These are phyloP conservation scores for Amyelois transitella DNA, from an alignment of 1,140 invertebrate genomes.

Conservation along the genomic window DNA sequence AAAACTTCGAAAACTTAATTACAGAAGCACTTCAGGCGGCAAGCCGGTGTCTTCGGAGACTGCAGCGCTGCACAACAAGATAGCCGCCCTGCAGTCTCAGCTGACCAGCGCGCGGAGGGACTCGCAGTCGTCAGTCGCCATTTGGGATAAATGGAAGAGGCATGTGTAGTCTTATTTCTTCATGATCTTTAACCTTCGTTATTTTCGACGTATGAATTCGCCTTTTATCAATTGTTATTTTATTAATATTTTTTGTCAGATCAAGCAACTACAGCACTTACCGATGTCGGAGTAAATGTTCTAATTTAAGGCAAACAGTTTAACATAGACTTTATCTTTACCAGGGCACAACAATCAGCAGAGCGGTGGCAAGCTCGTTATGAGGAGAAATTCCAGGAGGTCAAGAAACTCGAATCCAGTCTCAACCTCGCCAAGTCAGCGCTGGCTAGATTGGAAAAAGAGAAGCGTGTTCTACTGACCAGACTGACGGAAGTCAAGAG, in stretches of 20 bases:
- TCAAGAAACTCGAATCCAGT: constrained; percentile 54
- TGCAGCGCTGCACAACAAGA: constrained; percentile 49
- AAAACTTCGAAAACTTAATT: not conserved
- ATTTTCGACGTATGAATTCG: too few species aligned
- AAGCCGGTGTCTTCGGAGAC: constrained; percentile 50
- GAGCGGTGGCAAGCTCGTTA: constrained; percentile 63
- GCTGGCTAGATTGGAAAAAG: constrained; percentile 54
- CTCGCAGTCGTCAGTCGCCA: constrained; percentile 44
- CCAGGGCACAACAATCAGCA: constrained; percentile 63
- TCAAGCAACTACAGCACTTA: too few species aligned
- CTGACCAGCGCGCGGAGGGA: constrained; percentile 46
- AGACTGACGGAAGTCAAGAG: constrained; percentile 53
- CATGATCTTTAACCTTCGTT: not conserved
- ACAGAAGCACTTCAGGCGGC: constrained; percentile 48
- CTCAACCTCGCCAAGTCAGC: constrained; percentile 49
- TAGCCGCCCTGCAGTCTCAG: constrained; percentile 51
- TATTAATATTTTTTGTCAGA: too few species aligned
- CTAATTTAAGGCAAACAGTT: too few species aligned
- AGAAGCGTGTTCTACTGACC: constrained; percentile 52
- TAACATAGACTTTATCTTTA: not conserved
- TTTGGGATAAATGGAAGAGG: constrained; percentile 73
- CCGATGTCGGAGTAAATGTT: too few species aligned
- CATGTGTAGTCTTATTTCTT: constrained; percentile 9
- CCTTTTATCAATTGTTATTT: not conserved
- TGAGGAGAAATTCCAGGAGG: constrained; percentile 64